Evolutionary conservation across 2,888 invertebrate species (phyloP), one percentile per base, ranked within the genome.

Genomic region (Dryocosmus kuriphilus): DNA sequence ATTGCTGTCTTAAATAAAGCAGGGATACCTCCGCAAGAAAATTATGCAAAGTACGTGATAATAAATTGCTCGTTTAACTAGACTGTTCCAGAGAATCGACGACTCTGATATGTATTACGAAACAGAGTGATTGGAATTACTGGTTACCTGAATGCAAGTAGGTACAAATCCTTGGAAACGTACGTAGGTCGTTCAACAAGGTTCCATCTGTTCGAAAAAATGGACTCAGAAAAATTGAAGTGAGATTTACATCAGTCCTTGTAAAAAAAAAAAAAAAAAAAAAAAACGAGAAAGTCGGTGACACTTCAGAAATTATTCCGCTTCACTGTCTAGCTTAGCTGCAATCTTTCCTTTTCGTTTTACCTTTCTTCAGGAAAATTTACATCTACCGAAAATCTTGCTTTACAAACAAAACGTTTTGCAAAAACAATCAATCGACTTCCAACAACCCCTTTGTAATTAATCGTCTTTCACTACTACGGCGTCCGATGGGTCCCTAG

Each of bases 151-250:
- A 62, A 63, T 63, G 30, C 27, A 32, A 55, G 51, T 16, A 24
- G 24, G 24, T 24, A 46, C 61, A 46, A n/a, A 75, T 65, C 74
- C 38, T 62, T 57, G 67, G 27, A 71, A 77, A 55, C 24, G 55
- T 30, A 67, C 71, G 65, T 74, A 74, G 74, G 65, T 75, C 67
- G 67, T n/a, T 46, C 14, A 38, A 46, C 61, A 60, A 77, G 62
- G 74, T 75, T 22, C 46, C 51, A 41, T 77, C 74, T 74, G 57
- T 24, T n/a, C 73, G n/a, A 57, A 51, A 73, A 38, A 71, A 76
- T 61, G 16, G 22, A 46, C 9, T 16, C n/a, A 27, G 55, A 22
- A 57, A 57, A 74, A 32, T 55, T 8, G 19, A 11, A 73, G 14
- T 22, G 27, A 24, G 35, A 35, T 30, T 2, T 2, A 9, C 32